Conservation (phyloP, 2,888 invertebrate species). For the Parasteatoda lunata region DNA sequence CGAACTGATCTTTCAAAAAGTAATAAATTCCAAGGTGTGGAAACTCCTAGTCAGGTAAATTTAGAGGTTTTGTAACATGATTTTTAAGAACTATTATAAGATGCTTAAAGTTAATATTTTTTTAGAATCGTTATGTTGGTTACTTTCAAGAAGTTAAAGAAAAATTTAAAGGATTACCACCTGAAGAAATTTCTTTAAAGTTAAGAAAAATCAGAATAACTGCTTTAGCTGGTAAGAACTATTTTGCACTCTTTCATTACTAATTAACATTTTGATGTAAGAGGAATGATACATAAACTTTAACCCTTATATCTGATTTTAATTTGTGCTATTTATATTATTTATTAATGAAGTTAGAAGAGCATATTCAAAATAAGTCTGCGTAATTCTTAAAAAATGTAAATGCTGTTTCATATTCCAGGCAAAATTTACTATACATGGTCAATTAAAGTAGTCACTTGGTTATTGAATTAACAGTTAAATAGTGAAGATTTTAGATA, state of each 20-base stretch:
- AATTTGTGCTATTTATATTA: background rate
- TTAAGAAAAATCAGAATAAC: constrained; percentile 74
- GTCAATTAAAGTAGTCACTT: too few species aligned
- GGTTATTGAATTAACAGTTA: too few species aligned
- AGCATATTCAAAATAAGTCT: background rate
- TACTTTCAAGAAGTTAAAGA: constrained; percentile 76
- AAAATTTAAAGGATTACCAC: constrained; percentile 73
- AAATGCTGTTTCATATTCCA: too few species aligned
- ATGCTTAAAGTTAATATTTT: background rate
- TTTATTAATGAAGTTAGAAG: background rate
- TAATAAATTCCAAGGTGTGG: constrained; percentile 76
- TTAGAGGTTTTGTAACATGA: background rate
- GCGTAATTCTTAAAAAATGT: background rate
- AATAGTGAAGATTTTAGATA: too few species aligned
- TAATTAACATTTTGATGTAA: too few species aligned
- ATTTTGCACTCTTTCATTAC: background rate
- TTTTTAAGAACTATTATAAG: background rate
- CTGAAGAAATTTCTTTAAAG: constrained; percentile 73
- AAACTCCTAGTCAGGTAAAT: constrained; percentile 77
- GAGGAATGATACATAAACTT: background rate
- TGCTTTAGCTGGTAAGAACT: constrained; percentile 73
- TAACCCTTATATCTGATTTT: background rate
- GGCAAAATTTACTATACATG: too few species aligned
- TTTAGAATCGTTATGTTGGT: constrained; percentile 76
- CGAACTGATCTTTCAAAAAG: constrained; percentile 76